Percentiles rank a stretch among this genome's conserved stretches.
Conservation (phyloP, 2,113 vertebrate genomes). For the Poeciliopsis occidentalis region DNA sequence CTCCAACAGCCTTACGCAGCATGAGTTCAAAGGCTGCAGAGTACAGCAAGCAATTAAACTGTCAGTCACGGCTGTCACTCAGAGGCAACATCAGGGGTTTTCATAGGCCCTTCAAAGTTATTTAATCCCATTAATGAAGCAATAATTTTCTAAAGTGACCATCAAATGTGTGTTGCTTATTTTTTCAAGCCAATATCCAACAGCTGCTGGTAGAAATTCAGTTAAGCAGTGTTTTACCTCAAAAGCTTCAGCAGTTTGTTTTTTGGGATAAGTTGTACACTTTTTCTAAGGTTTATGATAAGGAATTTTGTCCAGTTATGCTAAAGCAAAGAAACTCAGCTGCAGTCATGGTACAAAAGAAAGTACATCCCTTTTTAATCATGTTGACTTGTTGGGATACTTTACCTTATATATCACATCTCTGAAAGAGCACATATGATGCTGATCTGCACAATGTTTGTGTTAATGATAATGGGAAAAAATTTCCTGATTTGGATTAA, state of each 20-base stretch:
- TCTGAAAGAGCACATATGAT: too few species aligned
- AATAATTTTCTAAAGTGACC: not conserved
- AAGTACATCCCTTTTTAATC: too few species aligned
- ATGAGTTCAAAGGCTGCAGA: not conserved
- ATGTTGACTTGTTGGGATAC: too few species aligned
- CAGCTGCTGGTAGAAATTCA: not conserved
- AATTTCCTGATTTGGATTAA: too few species aligned
- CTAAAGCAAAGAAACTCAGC: not conserved
- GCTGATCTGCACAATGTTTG: too few species aligned
- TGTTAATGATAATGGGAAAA: too few species aligned
- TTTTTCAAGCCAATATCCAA: not conserved
- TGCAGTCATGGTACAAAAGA: not conserved
- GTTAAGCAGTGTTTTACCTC: not conserved
- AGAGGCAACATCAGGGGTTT: not conserved
- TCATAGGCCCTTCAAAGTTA: not conserved
- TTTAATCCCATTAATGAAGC: slow-evolving; percentile 4
- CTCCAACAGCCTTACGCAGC: not conserved
- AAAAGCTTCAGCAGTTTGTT: not conserved
- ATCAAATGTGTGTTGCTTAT: not conserved
- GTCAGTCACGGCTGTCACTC: slow-evolving; percentile 1
- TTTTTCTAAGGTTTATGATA: not conserved
- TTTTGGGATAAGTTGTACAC: not conserved
- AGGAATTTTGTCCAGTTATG: not conserved
- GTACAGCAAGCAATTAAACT: slow-evolving; percentile 3
- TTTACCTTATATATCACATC: too few species aligned